Percentiles rank a stretch among this genome's conserved stretches.
These are phyloP conservation scores for Tethea ocularis DNA, from an alignment of 2,888 invertebrate genomes.

Conservation along the genomic window DNA sequence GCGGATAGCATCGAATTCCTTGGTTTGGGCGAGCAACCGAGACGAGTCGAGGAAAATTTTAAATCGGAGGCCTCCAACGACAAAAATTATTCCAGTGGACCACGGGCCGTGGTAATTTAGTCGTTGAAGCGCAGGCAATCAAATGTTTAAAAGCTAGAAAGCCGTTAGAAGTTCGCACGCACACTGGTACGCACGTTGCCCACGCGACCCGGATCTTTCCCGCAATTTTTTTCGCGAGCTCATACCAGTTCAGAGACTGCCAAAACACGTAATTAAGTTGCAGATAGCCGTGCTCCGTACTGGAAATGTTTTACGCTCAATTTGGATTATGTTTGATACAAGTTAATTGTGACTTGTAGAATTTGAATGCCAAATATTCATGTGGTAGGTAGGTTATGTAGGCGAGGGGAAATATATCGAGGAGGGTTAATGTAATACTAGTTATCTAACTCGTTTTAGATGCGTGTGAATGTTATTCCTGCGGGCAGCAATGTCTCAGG, in stretches of 20 bases:
- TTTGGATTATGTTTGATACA: conserved; percentile 23
- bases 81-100: neutral
- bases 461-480: neutral
- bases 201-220: conserved; percentile 59
- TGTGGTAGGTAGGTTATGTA: neutral
- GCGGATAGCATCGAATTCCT: conserved; percentile 60
- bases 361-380: neutral
- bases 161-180: conserved; percentile 30
- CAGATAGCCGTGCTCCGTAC: conserved; percentile 17
- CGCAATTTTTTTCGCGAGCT: conserved; percentile 47
- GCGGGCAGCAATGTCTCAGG: conserved; percentile 28
- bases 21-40: conserved; percentile 44
- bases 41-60: conserved; percentile 46
- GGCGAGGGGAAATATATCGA: neutral
- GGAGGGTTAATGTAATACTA: neutral
- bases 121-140: neutral
- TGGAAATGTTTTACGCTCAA: conserved; percentile 29
- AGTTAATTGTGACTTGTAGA: neutral
- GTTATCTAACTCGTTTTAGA: neutral
- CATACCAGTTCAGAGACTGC: conserved; percentile 31
- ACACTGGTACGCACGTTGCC: conserved; percentile 24
- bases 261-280: conserved; percentile 49
- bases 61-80: conserved; percentile 21
- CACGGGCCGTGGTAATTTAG: neutral
- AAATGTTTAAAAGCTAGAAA: conserved; percentile 2